Conservation (phyloP, 2,888 invertebrate genomes). For the Exephanes ischioxanthus region DNA sequence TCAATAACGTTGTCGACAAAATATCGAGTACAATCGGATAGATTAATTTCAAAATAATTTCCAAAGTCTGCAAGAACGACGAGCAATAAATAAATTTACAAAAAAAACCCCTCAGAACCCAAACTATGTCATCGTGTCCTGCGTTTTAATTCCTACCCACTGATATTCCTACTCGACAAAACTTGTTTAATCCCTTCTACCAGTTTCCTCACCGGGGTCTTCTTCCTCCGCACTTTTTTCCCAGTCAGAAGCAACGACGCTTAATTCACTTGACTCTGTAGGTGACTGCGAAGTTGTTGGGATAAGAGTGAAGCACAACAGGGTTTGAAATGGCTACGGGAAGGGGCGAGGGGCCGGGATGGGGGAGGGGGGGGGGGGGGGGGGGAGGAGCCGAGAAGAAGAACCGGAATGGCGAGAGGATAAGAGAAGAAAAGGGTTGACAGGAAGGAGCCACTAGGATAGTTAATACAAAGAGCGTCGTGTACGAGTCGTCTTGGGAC, state of each 20-base stretch:
- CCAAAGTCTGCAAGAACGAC: neutral
- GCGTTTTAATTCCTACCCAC: constrained; percentile 43
- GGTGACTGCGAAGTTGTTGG: constrained; percentile 64
- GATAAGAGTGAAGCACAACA: constrained; percentile 49
- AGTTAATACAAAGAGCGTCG: constrained; percentile 83
- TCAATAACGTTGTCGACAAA: neutral
- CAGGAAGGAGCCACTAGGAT: constrained; percentile 76
- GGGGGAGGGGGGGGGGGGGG: constrained; percentile 23
- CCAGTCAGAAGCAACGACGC: constrained; percentile 33
- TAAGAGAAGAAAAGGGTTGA: constrained; percentile 74
- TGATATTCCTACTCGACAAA: constrained; percentile 33
- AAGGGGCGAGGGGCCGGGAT: constrained; percentile 33
- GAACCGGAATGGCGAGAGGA: constrained; percentile 61
- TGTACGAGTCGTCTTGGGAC: constrained; percentile 76
- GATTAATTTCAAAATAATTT: neutral
- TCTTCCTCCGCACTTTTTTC: constrained; percentile 11
- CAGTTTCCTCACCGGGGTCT: neutral
- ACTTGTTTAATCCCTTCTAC: neutral
- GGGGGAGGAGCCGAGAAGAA: constrained; percentile 47
- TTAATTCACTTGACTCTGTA: constrained; percentile 62
- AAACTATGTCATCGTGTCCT: constrained; percentile 9
- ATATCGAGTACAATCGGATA: neutral
- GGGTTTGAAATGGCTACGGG: constrained; percentile 41
- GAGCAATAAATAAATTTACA: neutral
- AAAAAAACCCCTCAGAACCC: neutral